These are phyloP conservation scores for Reticulitermes speratus DNA, from an alignment of 1,140 invertebrate genomes.

Conservation along the genomic window DNA sequence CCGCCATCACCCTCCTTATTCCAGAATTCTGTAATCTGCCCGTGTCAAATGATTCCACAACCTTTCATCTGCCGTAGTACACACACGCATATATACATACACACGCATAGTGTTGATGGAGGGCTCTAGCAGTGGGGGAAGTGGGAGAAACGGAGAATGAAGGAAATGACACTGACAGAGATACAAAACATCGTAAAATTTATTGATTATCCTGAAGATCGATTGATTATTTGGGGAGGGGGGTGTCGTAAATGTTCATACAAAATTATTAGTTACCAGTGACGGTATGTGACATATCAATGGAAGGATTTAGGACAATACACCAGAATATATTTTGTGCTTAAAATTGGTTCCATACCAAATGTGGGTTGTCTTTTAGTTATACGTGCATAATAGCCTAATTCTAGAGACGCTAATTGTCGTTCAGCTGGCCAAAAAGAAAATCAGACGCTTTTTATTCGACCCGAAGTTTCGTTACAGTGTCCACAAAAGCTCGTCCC, in stretches of 20 bases:
- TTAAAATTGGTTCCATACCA: neutral
- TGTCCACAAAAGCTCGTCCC: too few relatives aligned
- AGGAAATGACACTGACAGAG: neutral
- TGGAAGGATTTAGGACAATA: neutral
- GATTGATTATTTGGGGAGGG: neutral
- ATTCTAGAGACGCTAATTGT: too few relatives aligned
- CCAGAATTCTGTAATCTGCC: constrained; percentile 11
- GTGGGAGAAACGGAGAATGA: neutral
- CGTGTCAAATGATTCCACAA: constrained; percentile 27
- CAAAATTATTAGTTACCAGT: neutral
- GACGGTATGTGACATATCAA: neutral
- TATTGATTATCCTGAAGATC: neutral
- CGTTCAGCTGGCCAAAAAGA: too few relatives aligned
- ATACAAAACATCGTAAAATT: neutral
- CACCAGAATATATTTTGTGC: neutral
- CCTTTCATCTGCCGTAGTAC: constrained; percentile 13
- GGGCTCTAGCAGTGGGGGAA: neutral
- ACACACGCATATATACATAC: neutral
- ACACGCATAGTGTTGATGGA: neutral
- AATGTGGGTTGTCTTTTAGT: too few relatives aligned
- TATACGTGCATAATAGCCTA: too few relatives aligned
- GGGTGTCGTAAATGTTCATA: neutral
- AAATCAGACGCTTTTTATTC: too few relatives aligned
- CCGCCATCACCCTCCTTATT: neutral
- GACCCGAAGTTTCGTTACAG: too few relatives aligned